Percentiles rank a stretch among this genome's conserved stretches.
Conservation (phyloP, 2,888 invertebrate genomes). For the Coecobrya sp. region DNA sequence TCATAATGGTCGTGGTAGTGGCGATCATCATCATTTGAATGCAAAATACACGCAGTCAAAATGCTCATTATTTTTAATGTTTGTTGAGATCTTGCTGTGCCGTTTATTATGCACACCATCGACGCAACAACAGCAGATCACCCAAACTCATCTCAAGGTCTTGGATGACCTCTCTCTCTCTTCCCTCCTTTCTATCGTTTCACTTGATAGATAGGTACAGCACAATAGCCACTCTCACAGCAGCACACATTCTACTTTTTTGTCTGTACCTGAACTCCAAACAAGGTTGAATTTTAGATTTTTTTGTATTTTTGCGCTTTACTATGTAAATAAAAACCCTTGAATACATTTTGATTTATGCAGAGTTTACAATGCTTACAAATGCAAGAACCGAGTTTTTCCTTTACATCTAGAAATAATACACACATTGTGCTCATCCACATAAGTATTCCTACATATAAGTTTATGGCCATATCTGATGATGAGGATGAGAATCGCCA, state of each 20-base stretch:
- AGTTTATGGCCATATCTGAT: slow-evolving; percentile 33
- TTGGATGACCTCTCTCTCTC: slow-evolving; percentile 73
- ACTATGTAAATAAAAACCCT: slow-evolving; percentile 57
- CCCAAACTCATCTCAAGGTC: slow-evolving; percentile 73
- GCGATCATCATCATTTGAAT: slow-evolving; percentile 56
- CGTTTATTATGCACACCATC: slow-evolving; percentile 56
- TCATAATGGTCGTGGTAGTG: slow-evolving; percentile 32
- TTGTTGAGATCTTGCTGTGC: slow-evolving; percentile 72
- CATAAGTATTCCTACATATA: neutral
- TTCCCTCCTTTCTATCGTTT: slow-evolving; percentile 47
- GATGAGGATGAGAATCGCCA: neutral
- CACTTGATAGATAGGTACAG: slow-evolving; percentile 16
- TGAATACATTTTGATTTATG: slow-evolving; percentile 40
- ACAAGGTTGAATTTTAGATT: slow-evolving; percentile 73
- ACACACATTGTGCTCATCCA: neutral
- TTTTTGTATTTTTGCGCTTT: slow-evolving; percentile 30
- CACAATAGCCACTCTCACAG: neutral
- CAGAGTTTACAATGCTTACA: too few relatives aligned
- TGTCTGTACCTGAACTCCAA: slow-evolving; percentile 71
- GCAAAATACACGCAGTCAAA: slow-evolving; percentile 70
- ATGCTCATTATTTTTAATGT: slow-evolving; percentile 78
- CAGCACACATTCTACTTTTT: slow-evolving; percentile 24
- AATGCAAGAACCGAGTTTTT: neutral
- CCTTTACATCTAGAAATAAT: neutral
- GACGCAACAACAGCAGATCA: slow-evolving; percentile 56